phyloP scores from a whole-genome alignment of 2,797 vertebrate species.

The Pipistrellus pygmaeus region DNA sequence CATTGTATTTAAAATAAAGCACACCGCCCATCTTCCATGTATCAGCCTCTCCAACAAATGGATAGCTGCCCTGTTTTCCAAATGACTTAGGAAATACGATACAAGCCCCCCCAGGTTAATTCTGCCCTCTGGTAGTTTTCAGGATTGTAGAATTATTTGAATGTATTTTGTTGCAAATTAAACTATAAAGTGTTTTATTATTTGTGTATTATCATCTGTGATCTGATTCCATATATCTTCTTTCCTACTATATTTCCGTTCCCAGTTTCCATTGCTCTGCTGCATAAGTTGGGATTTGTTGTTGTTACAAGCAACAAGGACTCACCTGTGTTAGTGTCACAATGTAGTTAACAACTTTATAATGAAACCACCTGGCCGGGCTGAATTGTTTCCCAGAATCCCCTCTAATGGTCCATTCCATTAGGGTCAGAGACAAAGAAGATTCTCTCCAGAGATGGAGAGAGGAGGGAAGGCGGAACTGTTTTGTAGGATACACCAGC shows the following conservation, averaged over 20 bases:
- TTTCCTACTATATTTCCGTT: not conserved
- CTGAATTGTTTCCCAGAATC: not conserved
- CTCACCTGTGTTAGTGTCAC: not conserved
- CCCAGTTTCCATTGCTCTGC: not conserved
- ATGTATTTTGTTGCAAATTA: conserved; percentile 35
- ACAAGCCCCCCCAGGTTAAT: not conserved
- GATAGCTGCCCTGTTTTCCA: not conserved
- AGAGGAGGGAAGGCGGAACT: not conserved
- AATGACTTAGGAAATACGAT: not conserved
- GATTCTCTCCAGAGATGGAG: not conserved
- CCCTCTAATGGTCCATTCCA: not conserved
- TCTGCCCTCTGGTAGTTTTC: not conserved
- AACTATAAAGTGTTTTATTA: not conserved
- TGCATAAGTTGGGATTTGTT: not conserved
- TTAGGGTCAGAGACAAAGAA: not conserved
- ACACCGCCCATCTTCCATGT: not conserved
- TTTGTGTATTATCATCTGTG: not conserved
- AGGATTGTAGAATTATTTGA: not conserved
- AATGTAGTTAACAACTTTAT: not conserved
- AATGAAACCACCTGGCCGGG: not conserved
- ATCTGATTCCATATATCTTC: not conserved
- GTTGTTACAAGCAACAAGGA: not conserved
- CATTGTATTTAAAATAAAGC: not conserved
- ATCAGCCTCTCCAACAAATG: not conserved
- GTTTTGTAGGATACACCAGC: not conserved